phyloP scores from a whole-genome alignment of 2,113 vertebrate genomes.

The Tiliqua scincoides region DNA sequence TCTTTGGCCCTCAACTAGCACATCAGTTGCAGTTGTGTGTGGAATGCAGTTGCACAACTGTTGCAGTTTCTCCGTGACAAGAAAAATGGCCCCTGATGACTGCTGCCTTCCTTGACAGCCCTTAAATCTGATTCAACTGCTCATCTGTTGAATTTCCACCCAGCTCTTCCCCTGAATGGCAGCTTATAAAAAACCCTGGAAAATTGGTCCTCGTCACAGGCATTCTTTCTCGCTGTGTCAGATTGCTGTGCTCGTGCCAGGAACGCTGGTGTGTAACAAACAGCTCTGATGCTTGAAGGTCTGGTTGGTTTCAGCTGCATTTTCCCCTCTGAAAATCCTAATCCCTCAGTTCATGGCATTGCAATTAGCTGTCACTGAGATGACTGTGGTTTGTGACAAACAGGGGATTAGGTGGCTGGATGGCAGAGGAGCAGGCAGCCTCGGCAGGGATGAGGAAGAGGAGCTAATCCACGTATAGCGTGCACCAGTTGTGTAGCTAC shows the following conservation, averaged over 20 bases:
- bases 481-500: too few species aligned
- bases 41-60: not conserved
- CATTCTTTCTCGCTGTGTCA: not conserved
- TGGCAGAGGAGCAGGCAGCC: not conserved
- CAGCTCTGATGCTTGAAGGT: not conserved
- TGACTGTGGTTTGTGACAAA: not conserved
- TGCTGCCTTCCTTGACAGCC: not conserved
- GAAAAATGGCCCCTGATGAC: not conserved
- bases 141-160: not conserved
- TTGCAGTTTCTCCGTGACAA: not conserved
- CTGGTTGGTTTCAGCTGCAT: not conserved
- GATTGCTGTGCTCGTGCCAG: not conserved
- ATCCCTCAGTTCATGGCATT: conserved; percentile 5
- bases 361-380: not conserved
- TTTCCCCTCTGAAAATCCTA: conserved; percentile 7
- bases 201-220: not conserved
- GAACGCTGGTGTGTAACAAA: not conserved
- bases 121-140: not conserved
- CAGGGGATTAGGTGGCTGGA: not conserved
- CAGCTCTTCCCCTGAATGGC: not conserved
- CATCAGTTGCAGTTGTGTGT: not conserved
- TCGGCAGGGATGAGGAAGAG: not conserved
- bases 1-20: not conserved
- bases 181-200: not conserved
- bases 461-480: not conserved